These are phyloP conservation scores for Automeris io DNA, from an alignment of 2,888 invertebrate genomes.

Conservation along the genomic window DNA sequence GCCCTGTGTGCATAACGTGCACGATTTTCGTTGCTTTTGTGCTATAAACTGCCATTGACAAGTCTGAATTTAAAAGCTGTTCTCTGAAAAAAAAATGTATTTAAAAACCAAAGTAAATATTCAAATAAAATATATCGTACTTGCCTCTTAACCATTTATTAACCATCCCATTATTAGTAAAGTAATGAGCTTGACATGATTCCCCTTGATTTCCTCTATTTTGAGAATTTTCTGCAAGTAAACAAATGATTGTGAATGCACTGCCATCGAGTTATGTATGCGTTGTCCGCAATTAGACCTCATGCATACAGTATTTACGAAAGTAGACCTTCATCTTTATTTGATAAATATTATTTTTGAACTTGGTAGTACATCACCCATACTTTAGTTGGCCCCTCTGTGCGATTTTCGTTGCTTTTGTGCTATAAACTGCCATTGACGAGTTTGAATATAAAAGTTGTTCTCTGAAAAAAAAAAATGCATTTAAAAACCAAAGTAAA, in stretches of 20 bases:
- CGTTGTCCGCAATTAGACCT: conserved; percentile 50
- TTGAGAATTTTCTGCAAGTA: conserved; percentile 3
- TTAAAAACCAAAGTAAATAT: too few species aligned
- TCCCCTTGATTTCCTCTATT: not conserved
- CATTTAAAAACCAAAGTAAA: too few species aligned
- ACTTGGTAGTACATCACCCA: too few species aligned
- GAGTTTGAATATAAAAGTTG: not conserved
- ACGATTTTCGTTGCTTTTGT: not conserved
- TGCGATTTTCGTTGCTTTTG: not conserved
- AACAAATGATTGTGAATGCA: conserved; percentile 47
- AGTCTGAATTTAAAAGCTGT: not conserved
- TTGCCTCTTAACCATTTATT: too few species aligned
- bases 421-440: not conserved
- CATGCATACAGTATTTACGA: conserved; percentile 38
- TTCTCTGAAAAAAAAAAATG: not conserved
- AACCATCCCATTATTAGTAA: too few species aligned
- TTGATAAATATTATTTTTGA: too few species aligned
- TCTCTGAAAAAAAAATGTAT: not conserved
- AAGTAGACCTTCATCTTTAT: too few species aligned
- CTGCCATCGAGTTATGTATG: conserved; percentile 34
- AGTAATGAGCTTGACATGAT: too few species aligned
- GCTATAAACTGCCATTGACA: not conserved
- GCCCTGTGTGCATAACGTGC: not conserved
- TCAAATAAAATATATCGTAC: too few species aligned
- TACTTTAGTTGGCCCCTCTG: too few species aligned